Evolutionary conservation across 2,888 invertebrate species (phyloP), one percentile per base, ranked within the genome.

Genomic region (Leucophenga montana): DNA sequence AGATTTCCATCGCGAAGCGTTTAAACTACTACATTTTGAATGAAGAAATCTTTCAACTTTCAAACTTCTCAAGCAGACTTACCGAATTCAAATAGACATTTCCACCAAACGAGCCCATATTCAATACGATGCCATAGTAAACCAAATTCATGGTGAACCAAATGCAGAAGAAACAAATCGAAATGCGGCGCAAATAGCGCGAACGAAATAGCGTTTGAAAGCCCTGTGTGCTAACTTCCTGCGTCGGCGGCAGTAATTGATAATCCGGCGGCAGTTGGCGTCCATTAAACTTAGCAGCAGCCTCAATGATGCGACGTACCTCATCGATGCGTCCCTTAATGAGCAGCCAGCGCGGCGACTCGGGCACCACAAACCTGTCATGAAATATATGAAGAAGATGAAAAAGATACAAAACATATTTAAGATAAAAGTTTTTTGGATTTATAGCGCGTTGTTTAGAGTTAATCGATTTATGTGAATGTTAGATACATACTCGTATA

Each of bases 321-420:
- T 94, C 93, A 72, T 92, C 91, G n/a, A 92, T 91, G 74, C 92
- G 91, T 27, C 94, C 94, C 90, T 93, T 92, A 50, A 93, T 92
- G 66, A 94, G 87, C 44, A 94, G 88, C 95, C 95, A 95, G 83
- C 94, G 90, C 0, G 95, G 95, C 1, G 94, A 94, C 90, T 95
- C 94, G n/a, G 94, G 94, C 69, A 94, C 88, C 46, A 94, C 89
- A 88, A 93, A 93, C 92, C 94, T 94, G 85, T 68, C 46, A 46
- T 3, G 27, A 27, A n/a, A n/a, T n/a, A n/a, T n/a, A 27, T 27
- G 27, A 67, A 13, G 39, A 18, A 62, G n/a, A 9, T 50, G 44
- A 22, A 64, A n/a, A 54, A 61, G 59, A 72, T 68, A 44, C 56
- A 54, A 57, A 20, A 57, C 33, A 57, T 20, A 20, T n/a, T n/a